A percentile compares a stretch with the other conserved stretches of the same genome.
These are phyloP conservation scores for Oncorhynchus keta DNA, from an alignment of 2,113 vertebrate species.

Conservation along the genomic window DNA sequence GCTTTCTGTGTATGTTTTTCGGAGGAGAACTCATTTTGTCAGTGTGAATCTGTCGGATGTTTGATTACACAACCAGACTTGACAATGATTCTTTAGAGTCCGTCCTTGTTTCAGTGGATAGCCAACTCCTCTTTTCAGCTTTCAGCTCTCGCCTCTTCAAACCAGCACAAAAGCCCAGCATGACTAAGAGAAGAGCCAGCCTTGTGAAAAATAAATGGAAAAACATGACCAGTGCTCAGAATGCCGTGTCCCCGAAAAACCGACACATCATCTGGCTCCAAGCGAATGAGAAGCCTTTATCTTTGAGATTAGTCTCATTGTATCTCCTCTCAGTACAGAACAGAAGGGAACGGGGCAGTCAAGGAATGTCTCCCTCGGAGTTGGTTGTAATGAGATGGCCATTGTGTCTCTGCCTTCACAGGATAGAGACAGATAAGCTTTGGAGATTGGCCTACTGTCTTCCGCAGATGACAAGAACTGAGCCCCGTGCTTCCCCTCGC, in stretches of 20 bases:
- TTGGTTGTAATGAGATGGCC: neutral
- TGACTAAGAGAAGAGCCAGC: neutral
- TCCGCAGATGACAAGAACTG: neutral
- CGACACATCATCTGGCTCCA: too few species aligned
- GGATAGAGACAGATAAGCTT: neutral
- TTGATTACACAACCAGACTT: neutral
- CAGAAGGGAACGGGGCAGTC: neutral
- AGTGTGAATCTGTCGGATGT: neutral
- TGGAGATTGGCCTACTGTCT: neutral
- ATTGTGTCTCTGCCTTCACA: neutral
- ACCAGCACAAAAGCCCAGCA: neutral
- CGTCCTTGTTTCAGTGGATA: neutral
- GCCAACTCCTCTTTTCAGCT: neutral
- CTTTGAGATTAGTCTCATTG: conserved; percentile 14
- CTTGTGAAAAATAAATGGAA: neutral
- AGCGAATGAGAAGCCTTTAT: conserved; percentile 1
- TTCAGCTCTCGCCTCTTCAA: neutral
- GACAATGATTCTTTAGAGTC: neutral
- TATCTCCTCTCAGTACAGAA: neutral
- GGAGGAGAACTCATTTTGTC: neutral
- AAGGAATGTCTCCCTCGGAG: neutral
- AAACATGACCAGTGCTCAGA: neutral
- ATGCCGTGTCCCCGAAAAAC: neutral
- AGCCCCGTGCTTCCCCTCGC: neutral
- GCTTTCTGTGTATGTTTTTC: neutral